phyloP scores from a whole-genome alignment of 2,888 invertebrate species.

The Orchesella flavescens region DNA sequence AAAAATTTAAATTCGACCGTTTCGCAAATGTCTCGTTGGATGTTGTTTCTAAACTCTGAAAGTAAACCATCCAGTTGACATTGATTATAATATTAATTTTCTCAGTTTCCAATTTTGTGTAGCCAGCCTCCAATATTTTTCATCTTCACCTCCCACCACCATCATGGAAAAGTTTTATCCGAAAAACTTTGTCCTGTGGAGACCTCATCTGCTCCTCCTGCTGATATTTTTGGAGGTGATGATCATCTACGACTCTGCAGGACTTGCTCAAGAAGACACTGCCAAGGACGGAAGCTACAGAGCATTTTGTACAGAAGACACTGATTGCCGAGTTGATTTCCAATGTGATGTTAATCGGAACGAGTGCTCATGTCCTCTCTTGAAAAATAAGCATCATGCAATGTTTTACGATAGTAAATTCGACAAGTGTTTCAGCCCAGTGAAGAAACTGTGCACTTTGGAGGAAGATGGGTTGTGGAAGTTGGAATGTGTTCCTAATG shows the following conservation, averaged over 20 bases:
- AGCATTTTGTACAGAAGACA: neutral
- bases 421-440: slow-evolving; percentile 18
- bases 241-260: slow-evolving; percentile 46
- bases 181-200: slow-evolving; percentile 42
- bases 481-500: slow-evolving; percentile 36
- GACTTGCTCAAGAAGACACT: neutral
- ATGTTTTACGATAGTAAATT: slow-evolving; percentile 14
- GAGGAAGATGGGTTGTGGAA: neutral
- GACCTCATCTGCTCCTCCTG: slow-evolving; percentile 26
- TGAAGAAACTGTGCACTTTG: slow-evolving; percentile 33
- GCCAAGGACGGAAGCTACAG: neutral
- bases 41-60: neutral
- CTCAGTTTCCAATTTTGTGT: no score
- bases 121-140: no score
- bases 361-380: slow-evolving; percentile 32
- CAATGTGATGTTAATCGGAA: neutral
- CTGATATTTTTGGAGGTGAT: slow-evolving; percentile 39
- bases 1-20: no score
- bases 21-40: no score
- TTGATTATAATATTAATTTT: neutral
- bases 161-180: slow-evolving; percentile 41
- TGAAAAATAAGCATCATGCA: neutral
- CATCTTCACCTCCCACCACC: no score
- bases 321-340: neutral
- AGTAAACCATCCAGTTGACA: neutral